A percentile compares a stretch with the other conserved stretches of the same genome.
Evolutionary conservation across 1,140 invertebrate genomes (phyloP).

Genomic region (Cotesia typhae): DNA sequence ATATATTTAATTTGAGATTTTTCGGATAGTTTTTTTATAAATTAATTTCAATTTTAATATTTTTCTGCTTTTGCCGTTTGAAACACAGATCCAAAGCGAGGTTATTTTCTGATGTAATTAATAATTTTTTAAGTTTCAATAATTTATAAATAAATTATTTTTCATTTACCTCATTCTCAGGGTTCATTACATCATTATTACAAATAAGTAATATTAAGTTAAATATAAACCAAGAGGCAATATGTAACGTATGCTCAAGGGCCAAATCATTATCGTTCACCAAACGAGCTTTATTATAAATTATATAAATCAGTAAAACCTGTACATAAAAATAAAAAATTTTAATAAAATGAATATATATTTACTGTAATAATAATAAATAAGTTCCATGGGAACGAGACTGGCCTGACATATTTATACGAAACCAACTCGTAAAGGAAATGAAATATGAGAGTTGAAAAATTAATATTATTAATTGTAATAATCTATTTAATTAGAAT

Average conservation of each 20-base stretch:
- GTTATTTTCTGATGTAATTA: no score
- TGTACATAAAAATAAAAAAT: no score
- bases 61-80: no score
- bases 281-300: constrained; percentile 6
- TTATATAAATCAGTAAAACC: background rate
- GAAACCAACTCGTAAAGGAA: background rate
- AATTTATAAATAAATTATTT: no score
- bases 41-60: no score
- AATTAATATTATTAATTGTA: constrained; percentile 18
- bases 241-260: constrained; percentile 24
- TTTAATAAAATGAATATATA: background rate
- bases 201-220: no score
- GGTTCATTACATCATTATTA: no score
- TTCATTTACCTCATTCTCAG: no score
- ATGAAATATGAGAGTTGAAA: background rate
- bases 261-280: constrained; percentile 9
- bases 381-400: constrained; percentile 22
- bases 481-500: background rate
- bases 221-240: background rate
- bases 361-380: background rate
- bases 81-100: no score
- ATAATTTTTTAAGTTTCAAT: no score
- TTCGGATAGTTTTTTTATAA: no score
- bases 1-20: no score
- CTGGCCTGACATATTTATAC: constrained; percentile 28